Conservation (phyloP, 2,113 vertebrate species). For the Ceyx melanurus region DNA sequence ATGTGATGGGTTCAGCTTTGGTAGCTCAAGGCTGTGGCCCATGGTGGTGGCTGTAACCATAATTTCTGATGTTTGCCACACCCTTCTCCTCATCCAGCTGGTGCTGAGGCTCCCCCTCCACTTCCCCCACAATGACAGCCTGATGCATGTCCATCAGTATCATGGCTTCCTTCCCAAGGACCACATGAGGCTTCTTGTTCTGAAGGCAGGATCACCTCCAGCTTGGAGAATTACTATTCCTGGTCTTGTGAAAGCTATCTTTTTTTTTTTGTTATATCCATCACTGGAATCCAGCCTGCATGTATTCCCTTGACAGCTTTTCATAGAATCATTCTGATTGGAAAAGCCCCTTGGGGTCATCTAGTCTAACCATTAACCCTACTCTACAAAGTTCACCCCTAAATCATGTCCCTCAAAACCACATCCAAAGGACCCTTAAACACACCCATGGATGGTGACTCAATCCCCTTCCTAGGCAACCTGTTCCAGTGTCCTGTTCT, state of each 20-base stretch:
- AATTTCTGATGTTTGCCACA: not conserved
- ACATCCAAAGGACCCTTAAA: too few relatives aligned
- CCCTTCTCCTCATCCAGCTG: not conserved
- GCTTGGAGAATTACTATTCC: not conserved
- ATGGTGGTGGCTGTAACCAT: fast-evolving
- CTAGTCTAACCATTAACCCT: too few relatives aligned
- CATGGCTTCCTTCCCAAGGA: not conserved
- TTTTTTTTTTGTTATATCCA: not conserved
- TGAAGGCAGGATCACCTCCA: not conserved
- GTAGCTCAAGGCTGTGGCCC: not conserved
- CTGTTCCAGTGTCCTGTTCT: too few relatives aligned
- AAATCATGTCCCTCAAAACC: too few relatives aligned
- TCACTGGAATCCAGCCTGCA: not conserved
- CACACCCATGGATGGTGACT: too few relatives aligned
- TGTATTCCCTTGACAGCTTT: not conserved
- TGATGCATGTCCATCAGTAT: not conserved
- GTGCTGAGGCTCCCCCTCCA: not conserved
- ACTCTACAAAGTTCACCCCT: too few relatives aligned
- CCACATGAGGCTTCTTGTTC: not conserved
- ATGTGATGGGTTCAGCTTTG: fast-evolving
- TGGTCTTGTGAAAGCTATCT: not conserved
- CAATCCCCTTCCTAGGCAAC: too few relatives aligned
- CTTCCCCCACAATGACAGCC: not conserved
- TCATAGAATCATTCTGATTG: too few relatives aligned
- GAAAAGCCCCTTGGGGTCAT: too few relatives aligned